Percentiles rank a stretch among this genome's conserved stretches.
Conservation (phyloP, 2,888 invertebrate genomes). For the Atrina japonica region DNA sequence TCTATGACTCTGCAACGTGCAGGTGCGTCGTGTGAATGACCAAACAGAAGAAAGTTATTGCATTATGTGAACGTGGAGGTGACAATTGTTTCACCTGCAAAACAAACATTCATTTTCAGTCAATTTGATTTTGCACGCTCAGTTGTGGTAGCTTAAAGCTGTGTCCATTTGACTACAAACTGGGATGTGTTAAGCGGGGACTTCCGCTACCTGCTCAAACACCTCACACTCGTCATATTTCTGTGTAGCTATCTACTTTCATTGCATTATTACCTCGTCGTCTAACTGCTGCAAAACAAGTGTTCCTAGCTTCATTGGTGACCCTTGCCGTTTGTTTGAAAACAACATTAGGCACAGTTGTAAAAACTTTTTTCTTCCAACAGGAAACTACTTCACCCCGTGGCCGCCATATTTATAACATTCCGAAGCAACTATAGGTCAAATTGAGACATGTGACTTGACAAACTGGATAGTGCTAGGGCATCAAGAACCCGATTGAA, state of each 20-base stretch:
- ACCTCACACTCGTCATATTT: constrained; percentile 27
- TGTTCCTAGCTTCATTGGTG: constrained; percentile 68
- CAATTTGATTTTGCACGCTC: constrained; percentile 3
- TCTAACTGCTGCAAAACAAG: constrained; percentile 70
- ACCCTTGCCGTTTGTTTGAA: constrained; percentile 26
- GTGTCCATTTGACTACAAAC: no score
- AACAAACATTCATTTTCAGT: no score
- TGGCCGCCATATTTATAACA: constrained; percentile 56
- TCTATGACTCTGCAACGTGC: no score
- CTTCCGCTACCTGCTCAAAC: constrained; percentile 38
- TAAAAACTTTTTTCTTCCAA: no score
- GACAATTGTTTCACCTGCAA: no score
- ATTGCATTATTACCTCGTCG: constrained; percentile 63
- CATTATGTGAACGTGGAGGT: no score
- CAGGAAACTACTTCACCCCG: constrained; percentile 49
- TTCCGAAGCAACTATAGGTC: constrained; percentile 43
- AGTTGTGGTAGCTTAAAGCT: no score
- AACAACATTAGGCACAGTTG: constrained; percentile 18
- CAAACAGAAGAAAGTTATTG: no score
- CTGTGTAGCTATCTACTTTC: neutral
- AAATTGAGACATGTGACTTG: constrained; percentile 16
- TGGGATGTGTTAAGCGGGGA: constrained; percentile 2
- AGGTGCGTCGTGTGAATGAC: no score
- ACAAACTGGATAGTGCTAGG: neutral
- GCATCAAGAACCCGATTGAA: no score